A percentile compares a stretch with the other conserved stretches of the same genome.
Evolutionary conservation across 2,888 invertebrate genomes (phyloP).

Genomic region (Latheticus oryzae): DNA sequence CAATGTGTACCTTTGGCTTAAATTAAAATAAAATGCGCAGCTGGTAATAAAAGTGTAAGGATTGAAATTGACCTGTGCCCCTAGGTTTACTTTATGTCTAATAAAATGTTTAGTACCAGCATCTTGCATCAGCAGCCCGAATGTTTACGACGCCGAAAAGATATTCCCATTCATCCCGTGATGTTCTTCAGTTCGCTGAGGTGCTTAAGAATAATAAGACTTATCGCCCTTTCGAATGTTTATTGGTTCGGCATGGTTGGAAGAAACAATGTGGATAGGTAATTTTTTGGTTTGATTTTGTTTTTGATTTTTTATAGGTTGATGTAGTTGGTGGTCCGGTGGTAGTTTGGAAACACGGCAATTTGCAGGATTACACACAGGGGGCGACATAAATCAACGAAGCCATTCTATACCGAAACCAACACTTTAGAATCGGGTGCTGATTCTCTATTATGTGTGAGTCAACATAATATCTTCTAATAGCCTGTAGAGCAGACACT

Average conservation of each 20-base stretch:
- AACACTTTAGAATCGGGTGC: conserved; percentile 39
- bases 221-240: conserved; percentile 24
- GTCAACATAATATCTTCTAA: conserved; percentile 44
- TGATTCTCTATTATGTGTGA: conserved; percentile 42
- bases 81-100: conserved; percentile 55
- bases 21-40: conserved; percentile 51
- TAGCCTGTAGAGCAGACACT: conserved; percentile 42
- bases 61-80: conserved; percentile 58
- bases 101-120: conserved; percentile 60
- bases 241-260: conserved; percentile 8
- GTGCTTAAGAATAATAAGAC: conserved; percentile 29
- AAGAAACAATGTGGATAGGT: no score
- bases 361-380: conserved; percentile 42
- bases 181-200: conserved; percentile 12
- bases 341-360: conserved; percentile 38
- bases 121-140: conserved; percentile 50
- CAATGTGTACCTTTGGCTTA: conserved; percentile 26
- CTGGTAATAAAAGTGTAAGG: conserved; percentile 49
- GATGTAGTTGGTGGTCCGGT: conserved; percentile 32
- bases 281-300: conserved; percentile 1
- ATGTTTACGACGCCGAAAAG: conserved; percentile 47
- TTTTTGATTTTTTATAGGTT: conserved; percentile 36
- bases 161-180: conserved; percentile 31
- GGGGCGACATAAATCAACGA: conserved; percentile 37
- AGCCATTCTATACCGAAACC: conserved; percentile 31